Evolutionary conservation across 2,797 vertebrate genomes (phyloP).

Genomic region (Hydrophis major): DNA sequence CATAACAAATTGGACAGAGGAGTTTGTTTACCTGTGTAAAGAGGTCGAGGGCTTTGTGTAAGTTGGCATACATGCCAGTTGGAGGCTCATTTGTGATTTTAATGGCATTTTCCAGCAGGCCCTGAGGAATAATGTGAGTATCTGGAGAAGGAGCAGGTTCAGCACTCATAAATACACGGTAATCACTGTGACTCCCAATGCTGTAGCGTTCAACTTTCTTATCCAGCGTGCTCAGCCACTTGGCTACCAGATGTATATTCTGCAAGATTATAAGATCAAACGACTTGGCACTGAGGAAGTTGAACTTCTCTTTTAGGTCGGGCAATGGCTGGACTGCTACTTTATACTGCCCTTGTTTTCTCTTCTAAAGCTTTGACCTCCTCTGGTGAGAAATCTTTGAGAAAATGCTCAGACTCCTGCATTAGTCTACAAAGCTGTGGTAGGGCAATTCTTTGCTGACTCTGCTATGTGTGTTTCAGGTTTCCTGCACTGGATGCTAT

Average conservation of each 20-base stretch:
- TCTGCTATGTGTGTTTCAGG: neutral
- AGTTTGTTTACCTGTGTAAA: conserved; percentile 69
- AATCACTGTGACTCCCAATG: conserved; percentile 58
- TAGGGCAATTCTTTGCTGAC: neutral
- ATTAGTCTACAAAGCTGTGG: no score
- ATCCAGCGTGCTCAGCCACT: conserved; percentile 70
- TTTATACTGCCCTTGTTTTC: neutral
- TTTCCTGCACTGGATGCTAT: neutral
- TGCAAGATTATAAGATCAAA: conserved; percentile 22
- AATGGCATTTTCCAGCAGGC: conserved; percentile 74
- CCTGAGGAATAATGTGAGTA: conserved; percentile 72
- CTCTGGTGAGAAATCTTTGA: neutral
- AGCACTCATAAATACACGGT: conserved; percentile 70
- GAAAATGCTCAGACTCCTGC: neutral
- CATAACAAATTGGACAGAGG: neutral
- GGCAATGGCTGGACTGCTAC: neutral
- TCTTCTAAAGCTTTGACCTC: neutral
- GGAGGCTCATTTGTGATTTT: conserved; percentile 76
- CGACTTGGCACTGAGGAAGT: neutral
- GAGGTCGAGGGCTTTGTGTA: conserved; percentile 75
- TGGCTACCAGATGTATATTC: conserved; percentile 77
- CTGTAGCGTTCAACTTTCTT: conserved; percentile 70
- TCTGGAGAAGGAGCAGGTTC: conserved; percentile 69
- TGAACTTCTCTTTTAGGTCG: neutral
- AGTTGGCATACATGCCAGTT: conserved; percentile 70